Evolutionary conservation across 2,113 vertebrate species (phyloP), one percentile per base, ranked within the genome.

Genomic region (Anguilla rostrata): DNA sequence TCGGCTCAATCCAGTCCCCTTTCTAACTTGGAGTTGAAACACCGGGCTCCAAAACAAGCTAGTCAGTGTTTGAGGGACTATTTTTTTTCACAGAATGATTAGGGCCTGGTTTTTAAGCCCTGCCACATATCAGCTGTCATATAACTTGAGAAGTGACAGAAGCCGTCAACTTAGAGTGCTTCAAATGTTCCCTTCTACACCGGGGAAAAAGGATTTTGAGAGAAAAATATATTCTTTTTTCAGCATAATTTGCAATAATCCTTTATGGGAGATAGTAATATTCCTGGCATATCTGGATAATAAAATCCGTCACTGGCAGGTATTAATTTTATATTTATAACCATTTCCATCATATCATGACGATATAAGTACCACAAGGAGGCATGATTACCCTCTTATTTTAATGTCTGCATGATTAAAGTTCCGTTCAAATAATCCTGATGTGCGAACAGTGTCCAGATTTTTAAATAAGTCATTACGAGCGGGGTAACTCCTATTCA

Each of bases 301-400:
- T 94, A 95, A 93, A 94, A 94, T 95, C 94, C 94, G 94, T 95
- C 94, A 94, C 88, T 90, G 92, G 92, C 94, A 92, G 94, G 92
- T 95, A 85, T 93, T 95, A 95, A 95, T 95, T 94, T 94, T 94
- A 94, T 92, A 94, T 94, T 95, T 95, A 95, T 94, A 94, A 93
- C 92, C 92, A 89, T 94, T 95, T 95, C 94, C 93, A 95, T 95
- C 94, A 94, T 88, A 75, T 88, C 86, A 90, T 91, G 93, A 93
- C 90, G 92, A 95, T 94, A 93, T 93, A 93, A 92, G 94, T 91
- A 91, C 89, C 90, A 86, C 90, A 91, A 93, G 92, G 93, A 93
- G 91, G 93, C 93, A 90, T 94, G 92, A 95, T 94, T 94, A 94
- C 93, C 92, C 93, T 93, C 91, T 86, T 92, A 84, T 34, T 84